Evolutionary conservation across 2,113 vertebrate genomes (phyloP).

Genomic region (Odocoileus virginianus): DNA sequence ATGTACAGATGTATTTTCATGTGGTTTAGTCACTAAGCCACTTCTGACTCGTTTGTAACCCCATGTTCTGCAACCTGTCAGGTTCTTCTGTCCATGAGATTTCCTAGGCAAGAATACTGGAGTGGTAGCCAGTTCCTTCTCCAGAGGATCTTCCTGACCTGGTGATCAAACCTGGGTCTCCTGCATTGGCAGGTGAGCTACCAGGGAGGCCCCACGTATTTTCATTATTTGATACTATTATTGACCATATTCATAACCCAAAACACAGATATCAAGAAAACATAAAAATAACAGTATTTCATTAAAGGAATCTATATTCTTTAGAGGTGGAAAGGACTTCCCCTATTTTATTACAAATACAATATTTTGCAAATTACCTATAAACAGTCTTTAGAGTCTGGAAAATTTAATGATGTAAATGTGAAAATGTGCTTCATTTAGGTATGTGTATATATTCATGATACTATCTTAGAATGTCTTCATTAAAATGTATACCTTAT

Average conservation of each 20-base stretch:
- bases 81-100: not conserved
- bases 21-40: not conserved
- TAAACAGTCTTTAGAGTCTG: not conserved
- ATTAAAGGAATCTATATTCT: not conserved
- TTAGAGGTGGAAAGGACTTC: not conserved
- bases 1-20: not conserved
- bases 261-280: not conserved
- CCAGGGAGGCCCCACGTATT: not conserved
- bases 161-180: not conserved
- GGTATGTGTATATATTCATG: not conserved
- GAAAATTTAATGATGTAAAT: constrained; percentile 13
- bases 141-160: not conserved
- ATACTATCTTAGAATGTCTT: not conserved
- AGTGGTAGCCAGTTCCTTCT: not conserved
- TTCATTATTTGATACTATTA: constrained; percentile 1
- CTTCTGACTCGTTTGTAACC: not conserved
- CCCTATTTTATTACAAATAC: constrained; percentile 6
- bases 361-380: not conserved
- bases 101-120: not conserved
- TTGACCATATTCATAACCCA: not conserved
- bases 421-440: constrained; percentile 22
- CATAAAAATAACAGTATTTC: not conserved
- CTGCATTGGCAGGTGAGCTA: not conserved
- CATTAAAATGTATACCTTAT: constrained; percentile 41
- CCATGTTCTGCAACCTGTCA: fast-evolving